Percentiles rank a stretch among this genome's conserved stretches.
These are phyloP conservation scores for Carassius auratus DNA, from an alignment of 2,113 vertebrate genomes.

Conservation along the genomic window DNA sequence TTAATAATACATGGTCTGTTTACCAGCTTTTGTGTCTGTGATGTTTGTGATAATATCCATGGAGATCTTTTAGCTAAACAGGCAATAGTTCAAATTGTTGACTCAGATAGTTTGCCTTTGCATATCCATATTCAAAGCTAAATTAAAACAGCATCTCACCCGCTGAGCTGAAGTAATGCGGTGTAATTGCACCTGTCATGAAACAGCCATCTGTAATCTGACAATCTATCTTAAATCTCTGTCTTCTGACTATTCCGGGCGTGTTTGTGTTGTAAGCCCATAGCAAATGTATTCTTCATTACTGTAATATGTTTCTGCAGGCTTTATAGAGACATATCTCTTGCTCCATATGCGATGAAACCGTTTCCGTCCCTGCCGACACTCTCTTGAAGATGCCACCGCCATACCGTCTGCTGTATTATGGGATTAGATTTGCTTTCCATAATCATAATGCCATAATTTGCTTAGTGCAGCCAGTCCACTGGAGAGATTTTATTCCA, in stretches of 20 bases:
- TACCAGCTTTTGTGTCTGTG: neutral
- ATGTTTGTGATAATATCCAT: neutral
- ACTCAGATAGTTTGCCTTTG: neutral
- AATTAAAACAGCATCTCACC: neutral
- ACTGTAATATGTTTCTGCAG: neutral
- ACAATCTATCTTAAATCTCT: neutral
- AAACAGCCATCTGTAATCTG: neutral
- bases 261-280: neutral
- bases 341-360: neutral
- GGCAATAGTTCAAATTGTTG: neutral
- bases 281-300: neutral
- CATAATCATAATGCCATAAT: slow-evolving; percentile 71
- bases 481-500: slow-evolving; percentile 67
- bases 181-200: neutral
- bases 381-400: neutral
- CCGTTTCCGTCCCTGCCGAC: neutral
- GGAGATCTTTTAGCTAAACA: slow-evolving; percentile 10
- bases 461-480: slow-evolving; percentile 62
- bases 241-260: neutral
- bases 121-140: neutral
- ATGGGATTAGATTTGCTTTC: slow-evolving; percentile 66
- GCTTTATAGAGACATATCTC: neutral
- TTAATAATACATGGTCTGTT: neutral
- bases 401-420: slow-evolving; percentile 54
- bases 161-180: neutral